Base-by-base conservation (phyloP, 1,140 invertebrate genomes). In the Drosophila paulistorum region DNA sequence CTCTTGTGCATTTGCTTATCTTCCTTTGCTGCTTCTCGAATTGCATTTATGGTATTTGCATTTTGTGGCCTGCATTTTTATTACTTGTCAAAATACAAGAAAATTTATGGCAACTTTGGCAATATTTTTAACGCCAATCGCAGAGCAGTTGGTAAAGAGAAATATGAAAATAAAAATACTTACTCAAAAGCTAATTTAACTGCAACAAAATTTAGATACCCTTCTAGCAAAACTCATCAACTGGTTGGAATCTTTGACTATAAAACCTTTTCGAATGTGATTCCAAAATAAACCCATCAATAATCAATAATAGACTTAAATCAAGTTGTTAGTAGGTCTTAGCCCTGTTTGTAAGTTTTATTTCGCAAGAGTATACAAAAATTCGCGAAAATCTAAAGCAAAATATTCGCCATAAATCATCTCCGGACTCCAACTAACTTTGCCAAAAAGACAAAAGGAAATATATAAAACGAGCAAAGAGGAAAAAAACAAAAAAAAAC, bases 91-190 rank as follows among this genome's bases (percentile, higher is more conserved):
- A 86, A 86, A 87, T 74, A 87, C 76, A 67, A 73, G 74, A 69
- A 83, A 87, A 86, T 86, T 86, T 86, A 86, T 86, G 83, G 83
- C 76, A 74, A 75, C 62, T 71, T 59, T 77, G 61, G 83, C 76
- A 77, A 86, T 86, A 83, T 87, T 86, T 86, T 86, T 79, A 87
- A 86, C 83, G 83, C 83, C 83, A 87, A 82, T 64, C 76, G 59
- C 57, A 70, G 68, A 66, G 65, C 69, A 37, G 7, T 41, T 60
- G 54, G 51, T 45, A 77, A 65, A 68, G 68, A 41, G 65, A 54
- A 37, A 20, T 20, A 67, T 55, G 37, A 39, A 39, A 39, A 70
- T 1, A 57, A 58, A 69, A 60, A 58, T 20, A 4, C n/a, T 51
- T 45, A 37, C 37, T 5, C 11, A 39, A 39, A 39, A 39, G 10